Evolutionary conservation across 2,113 vertebrate genomes (phyloP).

Genomic region (Cairina moschata): DNA sequence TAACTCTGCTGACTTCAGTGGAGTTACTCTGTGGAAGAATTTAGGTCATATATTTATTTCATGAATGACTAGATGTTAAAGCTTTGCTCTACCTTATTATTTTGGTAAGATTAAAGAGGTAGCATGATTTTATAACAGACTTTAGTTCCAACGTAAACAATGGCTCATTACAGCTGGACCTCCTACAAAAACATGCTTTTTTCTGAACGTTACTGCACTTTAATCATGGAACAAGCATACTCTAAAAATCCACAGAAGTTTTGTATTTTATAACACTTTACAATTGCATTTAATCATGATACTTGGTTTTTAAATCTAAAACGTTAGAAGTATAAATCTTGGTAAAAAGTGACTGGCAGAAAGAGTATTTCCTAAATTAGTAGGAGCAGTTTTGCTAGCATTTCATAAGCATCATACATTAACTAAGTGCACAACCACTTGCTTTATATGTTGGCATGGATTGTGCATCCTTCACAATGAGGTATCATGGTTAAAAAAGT

Average conservation of each 20-base stretch:
- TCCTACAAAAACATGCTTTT: not conserved
- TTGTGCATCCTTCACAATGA: not conserved
- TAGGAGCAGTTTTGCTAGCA: not conserved
- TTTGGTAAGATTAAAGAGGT: conserved; percentile 24
- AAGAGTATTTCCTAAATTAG: not conserved
- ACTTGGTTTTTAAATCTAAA: not conserved
- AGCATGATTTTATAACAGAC: not conserved
- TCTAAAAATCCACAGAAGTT: not conserved
- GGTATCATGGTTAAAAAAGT: not conserved
- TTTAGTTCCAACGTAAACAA: conserved; percentile 19
- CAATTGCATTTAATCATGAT: not conserved
- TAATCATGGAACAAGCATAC: not conserved
- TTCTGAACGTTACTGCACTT: not conserved
- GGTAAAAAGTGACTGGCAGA: not conserved
- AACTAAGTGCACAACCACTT: not conserved
- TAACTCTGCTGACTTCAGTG: conserved; percentile 47
- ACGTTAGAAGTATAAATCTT: not conserved
- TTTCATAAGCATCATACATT: not conserved
- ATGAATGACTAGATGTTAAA: conserved; percentile 33
- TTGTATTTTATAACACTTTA: not conserved
- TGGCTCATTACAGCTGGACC: not conserved
- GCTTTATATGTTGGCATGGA: not conserved
- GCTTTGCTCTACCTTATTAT: conserved; percentile 20
- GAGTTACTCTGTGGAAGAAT: conserved; percentile 19
- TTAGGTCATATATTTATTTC: conserved; percentile 53